phyloP scores from a whole-genome alignment of 92 coral and sea anemone species.

The Pocillopora grandis region DNA sequence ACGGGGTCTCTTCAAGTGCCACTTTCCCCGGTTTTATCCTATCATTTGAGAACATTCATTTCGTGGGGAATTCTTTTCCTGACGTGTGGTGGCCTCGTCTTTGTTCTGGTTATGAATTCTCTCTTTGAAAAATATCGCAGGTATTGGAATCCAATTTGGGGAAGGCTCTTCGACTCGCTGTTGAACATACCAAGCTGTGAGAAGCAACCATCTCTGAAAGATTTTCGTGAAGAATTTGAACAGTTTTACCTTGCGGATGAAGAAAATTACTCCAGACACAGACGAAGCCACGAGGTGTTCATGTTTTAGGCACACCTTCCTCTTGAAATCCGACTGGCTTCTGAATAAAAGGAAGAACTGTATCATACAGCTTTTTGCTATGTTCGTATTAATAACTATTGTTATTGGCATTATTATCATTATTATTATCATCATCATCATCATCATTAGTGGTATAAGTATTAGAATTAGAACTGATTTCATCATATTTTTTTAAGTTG shows the following conservation, averaged over 20 bases:
- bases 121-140: conserved; percentile 38
- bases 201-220: conserved; percentile 70
- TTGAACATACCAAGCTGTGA: conserved; percentile 69
- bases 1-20: neutral
- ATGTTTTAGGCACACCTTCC: conserved; percentile 33
- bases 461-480: too few relatives aligned
- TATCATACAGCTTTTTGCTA: too few relatives aligned
- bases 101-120: neutral
- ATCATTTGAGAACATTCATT: neutral
- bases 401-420: too few relatives aligned
- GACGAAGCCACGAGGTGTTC: conserved; percentile 49
- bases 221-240: conserved; percentile 71
- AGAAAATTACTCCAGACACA: conserved; percentile 15
- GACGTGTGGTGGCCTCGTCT: neutral
- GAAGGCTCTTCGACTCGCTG: conserved; percentile 69
- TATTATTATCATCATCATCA: too few relatives aligned
- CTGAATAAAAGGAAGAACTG: too few relatives aligned
- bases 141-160: conserved; percentile 76
- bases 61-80: too few relatives aligned
- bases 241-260: conserved; percentile 24
- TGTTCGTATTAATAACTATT: too few relatives aligned
- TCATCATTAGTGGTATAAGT: too few relatives aligned
- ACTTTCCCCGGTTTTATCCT: neutral
- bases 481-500: too few relatives aligned
- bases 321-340: too few relatives aligned